Base-by-base conservation (phyloP, 2,797 vertebrate species). In the Acestrorhynchus altus region DNA sequence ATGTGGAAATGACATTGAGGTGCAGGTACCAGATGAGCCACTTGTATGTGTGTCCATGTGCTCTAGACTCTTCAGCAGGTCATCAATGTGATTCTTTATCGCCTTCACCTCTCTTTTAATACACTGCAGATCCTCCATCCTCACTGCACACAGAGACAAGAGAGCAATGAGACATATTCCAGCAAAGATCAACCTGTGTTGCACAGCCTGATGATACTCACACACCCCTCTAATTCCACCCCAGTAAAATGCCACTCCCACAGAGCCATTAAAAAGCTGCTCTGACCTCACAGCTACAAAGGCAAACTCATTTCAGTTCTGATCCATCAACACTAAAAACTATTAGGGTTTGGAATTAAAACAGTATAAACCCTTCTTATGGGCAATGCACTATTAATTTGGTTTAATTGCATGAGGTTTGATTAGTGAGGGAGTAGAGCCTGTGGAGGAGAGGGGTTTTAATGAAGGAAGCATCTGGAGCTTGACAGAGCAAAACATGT, bases 321-420 rank as follows among this genome's bases (percentile, higher is more conserved):
- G 84, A 91, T 88, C 84, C 80, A 85, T 79, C 65, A 76, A 81
- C 86, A 90, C 87, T 90, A 86, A 89, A 91, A 91, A 87, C 92
- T 89, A 91, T 91, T 90, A 90, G 86, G 86, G 85, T 86, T 90
- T 90, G 87, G 89, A 91, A 93, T 91, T 35, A 90, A 91, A 90
- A 84, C 83, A 86, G 87, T 89, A 90, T 90, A 90, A 92, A 91
- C 89, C 88, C 86, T 90, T 91, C 89, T 90, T 86, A 91, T 89
- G 90, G 86, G 87, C 87, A 84, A 90, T 56, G 91, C 90, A 82
- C 89, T 88, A 90, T 92, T 91, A 92, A 91, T 87, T 86, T 85
- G 51, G 79, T 79, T 88, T 91, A 90, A 92, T 90, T 88, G 89
- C 76, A 72, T 79, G 86, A 83, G 44, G 81, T 83, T 86, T 86